Evolutionary conservation across 2,888 invertebrate species (phyloP).

Genomic region (Microctonus hyperodae): DNA sequence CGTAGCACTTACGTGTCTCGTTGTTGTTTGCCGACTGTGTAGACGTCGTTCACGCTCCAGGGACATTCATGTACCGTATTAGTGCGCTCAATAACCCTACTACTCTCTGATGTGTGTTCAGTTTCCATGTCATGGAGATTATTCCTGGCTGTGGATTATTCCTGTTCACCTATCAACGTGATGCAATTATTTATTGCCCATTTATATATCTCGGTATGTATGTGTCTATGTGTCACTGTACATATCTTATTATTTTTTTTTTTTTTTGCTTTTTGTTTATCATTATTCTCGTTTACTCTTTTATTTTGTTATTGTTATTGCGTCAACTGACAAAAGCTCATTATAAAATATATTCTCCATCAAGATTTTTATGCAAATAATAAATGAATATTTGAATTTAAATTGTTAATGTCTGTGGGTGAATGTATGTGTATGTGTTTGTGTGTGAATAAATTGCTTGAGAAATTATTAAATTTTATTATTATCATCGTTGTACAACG

Average conservation of each 20-base stretch:
- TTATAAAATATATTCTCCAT: background rate
- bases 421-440: background rate
- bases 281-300: background rate
- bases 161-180: background rate
- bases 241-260: background rate
- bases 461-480: background rate
- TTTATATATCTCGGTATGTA: background rate
- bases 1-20: slow-evolving; percentile 67
- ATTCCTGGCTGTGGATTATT: background rate
- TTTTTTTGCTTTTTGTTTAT: no score
- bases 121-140: background rate
- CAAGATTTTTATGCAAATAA: slow-evolving; percentile 4
- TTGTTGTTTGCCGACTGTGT: slow-evolving; percentile 70
- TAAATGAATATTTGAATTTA: background rate
- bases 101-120: background rate
- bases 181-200: background rate
- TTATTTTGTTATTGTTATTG: background rate
- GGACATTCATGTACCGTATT: slow-evolving; percentile 71
- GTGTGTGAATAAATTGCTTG: slow-evolving; percentile 1
- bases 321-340: slow-evolving; percentile 1
- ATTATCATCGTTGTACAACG: slow-evolving; percentile 9
- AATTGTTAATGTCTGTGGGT: background rate
- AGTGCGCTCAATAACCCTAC: slow-evolving; percentile 46
- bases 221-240: background rate
- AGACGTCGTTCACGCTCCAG: slow-evolving; percentile 69